phyloP scores from a whole-genome alignment of 30 jellyfish, hydroid and myxozoan species.

The Pelagia noctiluca region DNA sequence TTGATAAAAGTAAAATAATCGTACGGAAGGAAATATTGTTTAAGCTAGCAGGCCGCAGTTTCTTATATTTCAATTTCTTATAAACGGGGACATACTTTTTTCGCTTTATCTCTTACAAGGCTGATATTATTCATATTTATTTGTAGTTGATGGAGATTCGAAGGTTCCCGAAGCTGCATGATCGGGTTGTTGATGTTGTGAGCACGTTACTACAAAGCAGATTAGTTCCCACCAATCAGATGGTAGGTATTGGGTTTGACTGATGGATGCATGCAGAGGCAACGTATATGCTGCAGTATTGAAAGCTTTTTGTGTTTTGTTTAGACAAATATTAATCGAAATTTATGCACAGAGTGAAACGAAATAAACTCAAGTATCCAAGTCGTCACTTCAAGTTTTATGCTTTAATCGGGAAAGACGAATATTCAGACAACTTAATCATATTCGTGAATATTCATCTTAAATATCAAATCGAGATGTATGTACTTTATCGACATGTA shows the following conservation, averaged over 20 bases:
- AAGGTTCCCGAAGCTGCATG: conserved; percentile 91
- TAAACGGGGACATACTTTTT: no score
- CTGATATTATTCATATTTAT: not conserved
- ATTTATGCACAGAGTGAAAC: no score
- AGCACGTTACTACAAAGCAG: conserved; percentile 82
- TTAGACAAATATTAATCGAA: no score
- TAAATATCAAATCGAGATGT: no score
- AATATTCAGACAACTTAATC: no score
- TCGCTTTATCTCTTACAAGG: not conserved
- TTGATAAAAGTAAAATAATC: no score
- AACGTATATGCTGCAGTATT: not conserved
- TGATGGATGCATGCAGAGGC: not conserved
- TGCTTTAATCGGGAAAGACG: no score
- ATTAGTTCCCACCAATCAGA: conserved; percentile 72
- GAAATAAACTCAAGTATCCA: no score
- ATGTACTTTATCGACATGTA: no score
- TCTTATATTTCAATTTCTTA: not conserved
- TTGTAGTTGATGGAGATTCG: conserved; percentile 85
- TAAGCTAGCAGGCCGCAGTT: not conserved
- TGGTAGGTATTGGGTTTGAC: conserved; percentile 57
- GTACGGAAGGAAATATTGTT: no score
- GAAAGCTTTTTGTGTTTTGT: not conserved
- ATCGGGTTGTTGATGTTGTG: conserved; percentile 83
- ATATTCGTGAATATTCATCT: no score
- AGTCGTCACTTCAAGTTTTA: no score